These are phyloP conservation scores for Himantopus leucocephalus DNA, from an alignment of 2,113 vertebrate species.

Conservation along the genomic window DNA sequence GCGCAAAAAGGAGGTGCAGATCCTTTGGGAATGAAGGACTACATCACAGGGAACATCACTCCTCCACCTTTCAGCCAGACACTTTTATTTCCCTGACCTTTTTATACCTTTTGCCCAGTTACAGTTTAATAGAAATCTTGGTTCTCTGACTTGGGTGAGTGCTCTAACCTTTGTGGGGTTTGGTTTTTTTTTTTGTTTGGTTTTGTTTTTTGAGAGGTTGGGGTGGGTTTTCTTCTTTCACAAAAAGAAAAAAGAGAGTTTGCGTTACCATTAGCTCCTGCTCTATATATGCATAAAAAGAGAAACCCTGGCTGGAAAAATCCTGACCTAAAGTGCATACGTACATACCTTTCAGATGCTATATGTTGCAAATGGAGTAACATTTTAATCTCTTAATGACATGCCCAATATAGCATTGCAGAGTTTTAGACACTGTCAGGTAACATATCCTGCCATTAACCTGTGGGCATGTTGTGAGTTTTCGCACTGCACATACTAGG, in stretches of 20 bases:
- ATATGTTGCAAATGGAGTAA: background rate
- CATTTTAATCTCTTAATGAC: background rate
- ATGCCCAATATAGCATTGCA: background rate
- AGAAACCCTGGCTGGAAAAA: background rate
- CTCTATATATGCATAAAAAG: background rate
- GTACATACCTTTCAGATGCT: background rate
- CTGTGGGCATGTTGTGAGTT: background rate
- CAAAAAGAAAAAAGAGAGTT: fast-evolving
- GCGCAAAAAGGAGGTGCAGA: background rate
- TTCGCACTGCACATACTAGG: background rate
- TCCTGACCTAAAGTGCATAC: background rate
- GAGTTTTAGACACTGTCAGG: background rate
- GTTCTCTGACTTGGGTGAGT: background rate
- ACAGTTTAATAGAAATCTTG: background rate
- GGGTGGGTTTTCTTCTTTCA: background rate
- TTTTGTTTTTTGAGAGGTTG: background rate
- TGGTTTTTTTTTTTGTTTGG: background rate
- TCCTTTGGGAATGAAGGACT: background rate
- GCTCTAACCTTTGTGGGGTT: background rate
- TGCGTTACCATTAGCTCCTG: background rate
- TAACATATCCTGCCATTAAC: background rate
- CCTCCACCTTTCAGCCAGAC: background rate
- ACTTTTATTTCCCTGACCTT: fast-evolving
- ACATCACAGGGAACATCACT: background rate
- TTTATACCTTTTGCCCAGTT: background rate